Evolutionary conservation across 2,888 invertebrate species (phyloP).

Genomic region (Axea sp.): DNA sequence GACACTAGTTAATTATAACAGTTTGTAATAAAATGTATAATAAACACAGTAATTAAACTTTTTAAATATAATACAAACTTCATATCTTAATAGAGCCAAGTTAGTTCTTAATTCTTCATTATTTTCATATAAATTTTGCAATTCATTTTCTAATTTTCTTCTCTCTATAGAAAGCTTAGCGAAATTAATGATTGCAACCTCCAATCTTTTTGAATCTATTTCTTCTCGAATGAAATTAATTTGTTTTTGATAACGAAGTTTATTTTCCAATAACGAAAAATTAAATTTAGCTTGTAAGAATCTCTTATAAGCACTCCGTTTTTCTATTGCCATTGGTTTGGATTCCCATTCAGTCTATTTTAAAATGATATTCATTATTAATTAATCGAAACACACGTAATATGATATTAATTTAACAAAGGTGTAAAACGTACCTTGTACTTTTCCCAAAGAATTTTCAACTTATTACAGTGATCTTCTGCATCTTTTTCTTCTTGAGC

Average conservation of each 20-base stretch:
- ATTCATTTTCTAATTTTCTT: conserved; percentile 16
- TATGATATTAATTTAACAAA: not conserved
- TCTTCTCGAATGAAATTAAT: conserved; percentile 16
- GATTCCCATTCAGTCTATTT: conserved; percentile 29
- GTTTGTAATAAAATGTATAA: too few relatives aligned
- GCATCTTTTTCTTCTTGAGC: conserved; percentile 9
- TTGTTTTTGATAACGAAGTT: conserved; percentile 15
- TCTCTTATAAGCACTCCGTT: not conserved
- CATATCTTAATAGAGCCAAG: conserved; percentile 7
- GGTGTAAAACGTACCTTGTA: conserved; percentile 13
- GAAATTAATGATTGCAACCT: conserved; percentile 21
- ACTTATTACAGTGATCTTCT: conserved; percentile 16
- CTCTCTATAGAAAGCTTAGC: conserved; percentile 14
- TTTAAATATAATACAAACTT: conserved; percentile 21
- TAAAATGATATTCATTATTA: not conserved
- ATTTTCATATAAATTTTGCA: conserved; percentile 6
- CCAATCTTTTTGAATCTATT: conserved; percentile 14
- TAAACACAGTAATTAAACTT: too few relatives aligned
- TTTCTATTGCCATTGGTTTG: conserved; percentile 23
- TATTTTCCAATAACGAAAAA: not conserved
- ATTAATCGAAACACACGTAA: too few relatives aligned
- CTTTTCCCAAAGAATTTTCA: conserved; percentile 29
- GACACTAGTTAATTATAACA: too few relatives aligned
- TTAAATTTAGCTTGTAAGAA: conserved; percentile 12
- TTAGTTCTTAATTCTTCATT: conserved; percentile 24